Evolutionary conservation across 2,797 vertebrate species (phyloP), one percentile per base, ranked within the genome.

Genomic region (Falco naumanni): DNA sequence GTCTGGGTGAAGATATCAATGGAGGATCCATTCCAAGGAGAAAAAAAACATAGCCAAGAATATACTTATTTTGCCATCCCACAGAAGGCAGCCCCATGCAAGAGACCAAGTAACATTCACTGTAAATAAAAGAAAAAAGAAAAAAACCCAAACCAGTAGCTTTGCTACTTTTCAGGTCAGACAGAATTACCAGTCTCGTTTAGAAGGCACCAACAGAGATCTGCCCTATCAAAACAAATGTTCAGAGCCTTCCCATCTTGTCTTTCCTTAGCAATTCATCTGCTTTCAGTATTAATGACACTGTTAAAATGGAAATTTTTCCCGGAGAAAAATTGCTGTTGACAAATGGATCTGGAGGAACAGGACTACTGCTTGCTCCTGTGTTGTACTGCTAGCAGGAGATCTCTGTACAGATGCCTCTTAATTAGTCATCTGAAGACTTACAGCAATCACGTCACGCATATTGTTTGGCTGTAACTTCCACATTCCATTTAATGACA

Each of bases 371-470:
- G 84, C 85, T 95, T 94, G 87, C 82, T 96, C 79, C 76, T 65
- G 78, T 47, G 84, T 25, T 92, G 91, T 89, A 89, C 93, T 96
- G 85, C 84, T 94, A 93, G 95, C 91, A 95, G 93, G 94, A 95
- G 84, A 91, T 95, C 93, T 94, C 87, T 83, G 80, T 95, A 34
- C 95, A 92, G 95, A 96, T 97, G 95, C 92, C 81, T 95, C 93
- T 92, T 89, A 96, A 97, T 97, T 97, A 98, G 96, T 96, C 97
- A 97, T 94, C 96, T 89, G 89, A 92, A 95, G 94, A 94, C 92
- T 95, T 77, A 79, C n/a, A 92, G 97, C 93, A 96, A 92, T 83
- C 97, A 91, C 85, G 60, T 96, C 95, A 96, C 16, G 6, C 93
- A 94, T 84, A 96, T 94, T 97, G 96, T 97, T 96, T 97, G 91